Evolutionary conservation across 1,140 invertebrate species (phyloP).

Genomic region (Solen grandis): DNA sequence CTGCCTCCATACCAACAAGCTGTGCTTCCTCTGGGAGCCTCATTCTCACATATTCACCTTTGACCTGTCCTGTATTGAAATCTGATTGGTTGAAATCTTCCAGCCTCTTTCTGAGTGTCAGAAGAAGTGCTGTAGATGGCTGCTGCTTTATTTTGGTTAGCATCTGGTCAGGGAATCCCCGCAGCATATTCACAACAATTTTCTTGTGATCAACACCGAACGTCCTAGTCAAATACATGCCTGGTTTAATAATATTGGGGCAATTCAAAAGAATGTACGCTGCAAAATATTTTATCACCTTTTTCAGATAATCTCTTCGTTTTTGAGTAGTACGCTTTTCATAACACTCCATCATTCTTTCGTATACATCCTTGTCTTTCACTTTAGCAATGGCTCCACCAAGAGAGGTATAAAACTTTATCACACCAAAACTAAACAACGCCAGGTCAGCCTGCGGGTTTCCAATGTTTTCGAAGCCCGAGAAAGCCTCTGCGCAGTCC

Average conservation of each 20-base stretch:
- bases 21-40: conserved; percentile 71
- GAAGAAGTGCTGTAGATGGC: conserved; percentile 76
- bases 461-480: conserved; percentile 77
- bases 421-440: conserved; percentile 80
- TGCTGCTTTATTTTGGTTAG: conserved; percentile 74
- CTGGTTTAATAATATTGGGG: conserved; percentile 69
- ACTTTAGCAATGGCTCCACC: conserved; percentile 80
- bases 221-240: conserved; percentile 60
- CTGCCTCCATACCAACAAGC: conserved; percentile 73
- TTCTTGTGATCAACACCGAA: conserved; percentile 75
- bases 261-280: conserved; percentile 72
- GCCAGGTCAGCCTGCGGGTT: conserved; percentile 76
- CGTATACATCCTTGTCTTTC: conserved; percentile 67
- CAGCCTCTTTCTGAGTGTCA: conserved; percentile 70
- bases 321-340: conserved; percentile 70
- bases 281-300: conserved; percentile 75
- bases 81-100: conserved; percentile 63
- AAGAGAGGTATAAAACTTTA: conserved; percentile 80
- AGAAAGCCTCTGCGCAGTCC: conserved; percentile 80
- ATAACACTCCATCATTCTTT: conserved; percentile 71
- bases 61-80: conserved; percentile 64
- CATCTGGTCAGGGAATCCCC: conserved; percentile 78
- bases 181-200: conserved; percentile 69
- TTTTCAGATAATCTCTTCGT: conserved; percentile 73
- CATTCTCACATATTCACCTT: conserved; percentile 76